Percentiles rank a stretch among this genome's conserved stretches.
These are phyloP conservation scores for Machimus atricapillus DNA, from an alignment of 2,888 invertebrate genomes.

Conservation along the genomic window DNA sequence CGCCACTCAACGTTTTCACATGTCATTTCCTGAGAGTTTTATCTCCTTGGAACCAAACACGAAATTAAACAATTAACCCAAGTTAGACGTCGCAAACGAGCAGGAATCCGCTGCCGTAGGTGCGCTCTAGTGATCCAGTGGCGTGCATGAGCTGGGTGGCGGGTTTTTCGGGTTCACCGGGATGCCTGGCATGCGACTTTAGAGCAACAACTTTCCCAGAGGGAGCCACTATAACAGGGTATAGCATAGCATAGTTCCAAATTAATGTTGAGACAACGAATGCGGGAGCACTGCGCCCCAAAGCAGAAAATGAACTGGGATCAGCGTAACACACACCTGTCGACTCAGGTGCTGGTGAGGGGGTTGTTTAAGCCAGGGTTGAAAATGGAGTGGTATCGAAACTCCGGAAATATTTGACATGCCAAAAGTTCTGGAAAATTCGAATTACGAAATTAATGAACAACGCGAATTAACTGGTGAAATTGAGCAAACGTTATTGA, in stretches of 20 bases:
- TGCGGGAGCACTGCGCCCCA: neutral
- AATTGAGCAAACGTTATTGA: slow-evolving; percentile 10
- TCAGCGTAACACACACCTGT: neutral
- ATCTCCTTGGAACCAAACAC: neutral
- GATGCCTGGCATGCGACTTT: neutral
- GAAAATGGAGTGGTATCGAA: neutral
- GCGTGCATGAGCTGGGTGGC: neutral
- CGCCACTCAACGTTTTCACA: neutral
- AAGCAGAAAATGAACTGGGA: neutral
- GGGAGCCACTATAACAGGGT: neutral
- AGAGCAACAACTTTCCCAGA: neutral
- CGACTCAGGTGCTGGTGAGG: neutral
- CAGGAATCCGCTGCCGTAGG: neutral
- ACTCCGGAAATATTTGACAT: neutral
- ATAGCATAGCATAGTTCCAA: neutral
- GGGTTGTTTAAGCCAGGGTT: neutral
- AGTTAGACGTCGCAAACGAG: neutral
- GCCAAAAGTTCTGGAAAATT: neutral
- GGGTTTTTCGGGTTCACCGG: neutral
- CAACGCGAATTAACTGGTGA: neutral
- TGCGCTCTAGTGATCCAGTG: neutral
- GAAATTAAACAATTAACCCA: slow-evolving; percentile 24
- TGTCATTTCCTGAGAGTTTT: slow-evolving; percentile 3
- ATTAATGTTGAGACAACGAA: neutral
- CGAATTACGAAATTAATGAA: slow-evolving; percentile 2